These are phyloP conservation scores for Battus philenor DNA, from an alignment of 1,140 invertebrate species.

Conservation along the genomic window DNA sequence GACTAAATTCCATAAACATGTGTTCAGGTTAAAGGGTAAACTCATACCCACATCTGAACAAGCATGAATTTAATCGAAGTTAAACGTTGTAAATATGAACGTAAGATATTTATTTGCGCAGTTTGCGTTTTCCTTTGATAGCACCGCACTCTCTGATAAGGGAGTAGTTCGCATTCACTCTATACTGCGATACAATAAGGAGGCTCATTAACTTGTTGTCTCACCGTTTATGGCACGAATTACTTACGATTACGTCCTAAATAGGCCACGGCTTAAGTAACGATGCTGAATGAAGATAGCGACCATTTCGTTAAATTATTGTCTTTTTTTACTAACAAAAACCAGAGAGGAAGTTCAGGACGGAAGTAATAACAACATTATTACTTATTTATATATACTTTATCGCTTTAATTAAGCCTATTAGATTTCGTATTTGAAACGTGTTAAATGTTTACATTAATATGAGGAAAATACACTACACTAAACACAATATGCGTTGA, in stretches of 20 bases:
- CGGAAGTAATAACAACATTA: too few species aligned
- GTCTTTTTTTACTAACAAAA: neutral
- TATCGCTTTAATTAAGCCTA: too few species aligned
- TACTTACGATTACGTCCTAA: slow-evolving; percentile 36
- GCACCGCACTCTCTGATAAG: slow-evolving; percentile 49
- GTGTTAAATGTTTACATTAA: too few species aligned
- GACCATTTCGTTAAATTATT: neutral
- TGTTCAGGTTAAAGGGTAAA: slow-evolving; percentile 47
- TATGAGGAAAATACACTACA: too few species aligned
- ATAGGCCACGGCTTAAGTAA: slow-evolving; percentile 36
- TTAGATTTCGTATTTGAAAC: too few species aligned
- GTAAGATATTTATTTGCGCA: slow-evolving; percentile 36
- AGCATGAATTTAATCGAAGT: slow-evolving; percentile 31
- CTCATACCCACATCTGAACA: slow-evolving; percentile 39
- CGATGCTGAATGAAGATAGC: slow-evolving; percentile 29
- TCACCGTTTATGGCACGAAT: slow-evolving; percentile 35
- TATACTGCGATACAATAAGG: slow-evolving; percentile 22
- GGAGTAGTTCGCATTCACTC: slow-evolving; percentile 26
- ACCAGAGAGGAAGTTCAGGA: too few species aligned
- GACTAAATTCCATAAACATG: slow-evolving; percentile 34
- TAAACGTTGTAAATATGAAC: slow-evolving; percentile 32
- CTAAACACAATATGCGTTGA: too few species aligned
- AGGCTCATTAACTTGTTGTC: slow-evolving; percentile 34
- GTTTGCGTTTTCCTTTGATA: slow-evolving; percentile 44
- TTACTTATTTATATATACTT: too few species aligned